Conservation (phyloP, 2,113 vertebrate species). For the Nicator chloris region DNA sequence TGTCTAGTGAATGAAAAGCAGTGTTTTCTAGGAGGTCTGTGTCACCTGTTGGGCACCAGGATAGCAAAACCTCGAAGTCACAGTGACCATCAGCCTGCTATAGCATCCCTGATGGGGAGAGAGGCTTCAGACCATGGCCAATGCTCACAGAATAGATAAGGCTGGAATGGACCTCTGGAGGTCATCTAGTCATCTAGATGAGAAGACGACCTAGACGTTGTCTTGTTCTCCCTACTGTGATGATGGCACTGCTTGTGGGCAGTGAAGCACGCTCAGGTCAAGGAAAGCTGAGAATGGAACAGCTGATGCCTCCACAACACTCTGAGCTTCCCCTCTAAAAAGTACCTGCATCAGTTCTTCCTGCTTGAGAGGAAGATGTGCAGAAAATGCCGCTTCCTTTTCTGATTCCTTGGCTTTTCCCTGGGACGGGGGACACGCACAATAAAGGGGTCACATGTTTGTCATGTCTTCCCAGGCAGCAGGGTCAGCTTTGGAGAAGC, state of each 20-base stretch:
- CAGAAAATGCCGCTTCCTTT: neutral
- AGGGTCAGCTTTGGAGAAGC: neutral
- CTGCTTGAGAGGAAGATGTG: neutral
- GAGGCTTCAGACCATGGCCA: neutral
- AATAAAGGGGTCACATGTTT: neutral
- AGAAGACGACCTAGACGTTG: neutral
- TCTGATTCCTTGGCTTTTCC: neutral
- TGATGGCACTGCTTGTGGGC: accelerated
- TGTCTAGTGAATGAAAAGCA: neutral
- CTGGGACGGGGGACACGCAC: neutral
- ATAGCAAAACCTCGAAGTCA: accelerated
- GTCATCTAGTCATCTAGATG: neutral
- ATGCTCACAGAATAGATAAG: neutral
- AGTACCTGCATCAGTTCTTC: neutral
- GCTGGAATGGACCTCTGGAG: neutral
- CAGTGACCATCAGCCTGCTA: neutral
- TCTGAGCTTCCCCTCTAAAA: neutral
- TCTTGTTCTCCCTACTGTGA: neutral
- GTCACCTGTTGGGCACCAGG: neutral
- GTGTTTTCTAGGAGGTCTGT: neutral
- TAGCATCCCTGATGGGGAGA: accelerated
- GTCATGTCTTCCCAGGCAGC: neutral
- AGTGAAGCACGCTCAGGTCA: neutral
- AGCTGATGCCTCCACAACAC: neutral
- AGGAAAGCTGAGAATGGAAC: neutral